Evolutionary conservation across 2,888 invertebrate genomes (phyloP).

Genomic region (Cryptocheilus praepositus): DNA sequence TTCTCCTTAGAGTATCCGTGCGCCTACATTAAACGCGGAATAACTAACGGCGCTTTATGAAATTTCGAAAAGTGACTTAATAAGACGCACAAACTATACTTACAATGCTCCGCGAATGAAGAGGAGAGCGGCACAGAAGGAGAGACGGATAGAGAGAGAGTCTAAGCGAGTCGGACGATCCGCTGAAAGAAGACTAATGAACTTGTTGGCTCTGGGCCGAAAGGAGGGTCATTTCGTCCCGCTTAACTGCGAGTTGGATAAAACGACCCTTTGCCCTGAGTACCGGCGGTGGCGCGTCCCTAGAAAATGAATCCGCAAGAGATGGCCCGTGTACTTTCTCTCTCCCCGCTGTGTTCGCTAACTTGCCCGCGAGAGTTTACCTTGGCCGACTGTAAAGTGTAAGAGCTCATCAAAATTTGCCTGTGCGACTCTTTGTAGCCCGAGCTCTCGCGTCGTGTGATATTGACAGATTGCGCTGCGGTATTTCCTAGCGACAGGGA

Average conservation of each 20-base stretch:
- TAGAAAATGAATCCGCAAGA: conserved; percentile 13
- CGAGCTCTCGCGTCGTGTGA: no score
- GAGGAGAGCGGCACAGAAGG: conserved; percentile 11
- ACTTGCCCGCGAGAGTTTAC: no score
- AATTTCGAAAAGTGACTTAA: conserved; percentile 44
- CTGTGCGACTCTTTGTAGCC: no score
- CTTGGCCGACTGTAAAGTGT: no score
- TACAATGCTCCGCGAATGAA: conserved; percentile 23
- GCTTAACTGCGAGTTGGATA: conserved; percentile 40
- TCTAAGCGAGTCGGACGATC: neutral
- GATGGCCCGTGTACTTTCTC: no score
- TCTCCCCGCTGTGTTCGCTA: no score
- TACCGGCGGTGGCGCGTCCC: conserved; percentile 1
- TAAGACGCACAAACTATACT: conserved; percentile 31
- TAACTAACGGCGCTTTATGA: conserved; percentile 30
- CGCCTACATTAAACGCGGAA: neutral
- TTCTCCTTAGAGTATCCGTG: no score
- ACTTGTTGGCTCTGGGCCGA: conserved; percentile 45
- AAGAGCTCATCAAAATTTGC: no score
- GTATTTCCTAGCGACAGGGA: no score
- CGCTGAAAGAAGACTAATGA: conserved; percentile 49
- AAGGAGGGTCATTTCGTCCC: conserved; percentile 41
- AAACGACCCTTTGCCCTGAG: conserved; percentile 35
- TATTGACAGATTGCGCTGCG: no score
- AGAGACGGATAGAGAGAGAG: neutral